Evolutionary conservation across 2,797 vertebrate species (phyloP), one percentile per base, ranked within the genome.

Genomic region (Setipinna tenuifilis): DNA sequence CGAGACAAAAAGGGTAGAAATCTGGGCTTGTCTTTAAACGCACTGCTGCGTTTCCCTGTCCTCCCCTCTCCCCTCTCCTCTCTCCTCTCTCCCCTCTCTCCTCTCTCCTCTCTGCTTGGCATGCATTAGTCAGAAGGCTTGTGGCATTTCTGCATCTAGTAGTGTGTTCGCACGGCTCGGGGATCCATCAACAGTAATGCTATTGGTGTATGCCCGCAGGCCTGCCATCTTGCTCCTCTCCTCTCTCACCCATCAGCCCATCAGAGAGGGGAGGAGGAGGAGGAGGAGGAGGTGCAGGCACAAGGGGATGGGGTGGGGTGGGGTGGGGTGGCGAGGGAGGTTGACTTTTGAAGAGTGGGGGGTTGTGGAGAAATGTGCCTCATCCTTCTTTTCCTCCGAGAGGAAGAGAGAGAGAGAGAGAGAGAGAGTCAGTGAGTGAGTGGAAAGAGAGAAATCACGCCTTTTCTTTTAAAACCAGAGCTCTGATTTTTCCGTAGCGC

Each of bases 101-200:
- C n/a, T n/a, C n/a, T n/a, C n/a, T n/a, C n/a, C n/a, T 92, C 91
- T 89, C 91, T 92, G 87, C 90, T 89, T 89, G 89, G 93, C 93
- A 95, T 95, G 90, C 92, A 95, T 97, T 96, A 96, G 96, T 96
- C 94, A 96, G 92, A 91, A 78, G 35, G 89, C 87, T 94, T 92
- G 90, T 91, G 94, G 93, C 91, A 88, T 84, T 93, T 93, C 94
- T 93, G 91, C 87, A 93, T 94, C 92, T 93, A 92, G 92, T 92
- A 91, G 95, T 95, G 96, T 93, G 95, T 93, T 96, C 93, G 90
- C 91, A 95, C 92, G 90, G 92, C 95, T 94, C 90, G 91, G 88
- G 93, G 95, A 96, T 95, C 95, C 91, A 96, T 97, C 94, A 96
- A 94, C 94, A 95, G 92, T 93, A 96, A 95, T 93, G 91, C 91